Evolutionary conservation across 2,797 vertebrate species (phyloP).

Genomic region (Mustela erminea): DNA sequence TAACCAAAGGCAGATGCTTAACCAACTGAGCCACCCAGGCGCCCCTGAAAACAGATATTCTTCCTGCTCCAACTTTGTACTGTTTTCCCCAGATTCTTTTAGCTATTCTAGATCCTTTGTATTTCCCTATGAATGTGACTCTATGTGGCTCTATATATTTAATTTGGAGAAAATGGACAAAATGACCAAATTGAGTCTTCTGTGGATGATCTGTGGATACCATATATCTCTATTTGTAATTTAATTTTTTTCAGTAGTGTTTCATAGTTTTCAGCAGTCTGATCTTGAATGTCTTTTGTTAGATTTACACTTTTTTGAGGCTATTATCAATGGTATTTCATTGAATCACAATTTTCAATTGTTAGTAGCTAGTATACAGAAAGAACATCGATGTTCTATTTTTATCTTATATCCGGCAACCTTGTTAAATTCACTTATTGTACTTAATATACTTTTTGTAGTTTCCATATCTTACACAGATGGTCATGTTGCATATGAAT

Average conservation of each 20-base stretch:
- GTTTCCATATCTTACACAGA: neutral
- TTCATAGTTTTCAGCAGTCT: neutral
- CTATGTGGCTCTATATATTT: neutral
- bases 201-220: neutral
- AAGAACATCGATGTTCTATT: neutral
- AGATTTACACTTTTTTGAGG: neutral
- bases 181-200: conserved; percentile 33
- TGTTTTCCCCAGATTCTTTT: conserved; percentile 10
- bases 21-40: no score
- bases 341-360: conserved; percentile 33
- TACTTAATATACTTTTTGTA: neutral
- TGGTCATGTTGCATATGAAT: neutral
- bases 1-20: no score
- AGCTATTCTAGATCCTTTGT: neutral
- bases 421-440: neutral
- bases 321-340: neutral
- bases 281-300: neutral
- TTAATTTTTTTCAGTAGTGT: neutral
- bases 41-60: conserved; percentile 20
- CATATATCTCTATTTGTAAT: neutral
- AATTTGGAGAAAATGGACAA: neutral
- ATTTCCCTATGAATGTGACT: neutral
- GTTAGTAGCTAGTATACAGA: neutral
- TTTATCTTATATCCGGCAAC: neutral
- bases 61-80: neutral